Base-by-base conservation (phyloP, 2,797 vertebrate genomes). In the Cyclura pinguis region DNA sequence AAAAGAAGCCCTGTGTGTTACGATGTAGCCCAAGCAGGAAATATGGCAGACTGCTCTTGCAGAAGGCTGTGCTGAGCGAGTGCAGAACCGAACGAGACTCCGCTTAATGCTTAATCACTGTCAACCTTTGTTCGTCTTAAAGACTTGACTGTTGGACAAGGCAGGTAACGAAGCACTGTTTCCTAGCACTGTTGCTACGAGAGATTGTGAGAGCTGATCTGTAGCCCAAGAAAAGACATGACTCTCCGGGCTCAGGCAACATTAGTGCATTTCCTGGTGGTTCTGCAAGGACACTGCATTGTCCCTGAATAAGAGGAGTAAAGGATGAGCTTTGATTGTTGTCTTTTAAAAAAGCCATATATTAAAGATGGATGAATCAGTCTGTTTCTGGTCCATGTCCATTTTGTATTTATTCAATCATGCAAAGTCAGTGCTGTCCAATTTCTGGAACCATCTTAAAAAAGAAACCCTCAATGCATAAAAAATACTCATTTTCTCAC, bases 121-220 rank as follows among this genome's bases (percentile, higher is more conserved):
- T 94, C 96, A 96, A 95, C 96, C 97, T 97, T 96, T 97, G 97
- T 97, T 97, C 96, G 95, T 69, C 20, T 96, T 97, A 96, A 97
- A 97, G 96, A 91, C 96, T 94, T 91, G 96, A 95, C 96, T 96
- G 96, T 97, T 35, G 84, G 91, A 93, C 91, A 72, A 89, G 96
- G 94, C 96, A 96, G 12, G 92, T 96, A 96, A 96, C 94, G 97
- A 96, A 96, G 94, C 90, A 29, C 94, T 92, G 94, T 95, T 96
- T 94, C 94, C 87, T 93, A 91, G 89, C 67, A 91, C 96, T 96
- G 96, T 96, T 96, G 96, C 96, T 96, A 92, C 88, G 95, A 86
- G 97, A 92, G 97, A 92, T 94, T 89, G 92, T 94, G 89, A 82
- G 92, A 94, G 81, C 88, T 85, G 89, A 92, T 93, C 92, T 91